Percentiles rank a stretch among this genome's conserved stretches.
These are phyloP conservation scores for Potamilus streckersoni DNA, from an alignment of 1,140 invertebrate species.

Conservation along the genomic window DNA sequence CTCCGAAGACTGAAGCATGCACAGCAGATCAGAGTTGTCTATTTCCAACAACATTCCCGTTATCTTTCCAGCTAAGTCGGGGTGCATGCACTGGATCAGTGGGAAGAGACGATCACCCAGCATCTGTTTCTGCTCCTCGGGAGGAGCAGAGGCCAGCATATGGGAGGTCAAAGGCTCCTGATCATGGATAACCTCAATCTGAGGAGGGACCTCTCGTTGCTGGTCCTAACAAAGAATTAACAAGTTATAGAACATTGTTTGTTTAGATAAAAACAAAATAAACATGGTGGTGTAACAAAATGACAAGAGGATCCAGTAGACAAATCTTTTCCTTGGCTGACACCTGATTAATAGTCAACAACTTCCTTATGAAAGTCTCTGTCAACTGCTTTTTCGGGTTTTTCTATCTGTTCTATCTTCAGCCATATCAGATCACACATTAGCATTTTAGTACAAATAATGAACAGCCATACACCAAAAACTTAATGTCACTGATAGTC, in stretches of 20 bases:
- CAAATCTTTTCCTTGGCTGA: no score
- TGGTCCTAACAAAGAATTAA: no score
- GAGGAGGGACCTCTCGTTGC: background rate
- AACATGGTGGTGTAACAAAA: background rate
- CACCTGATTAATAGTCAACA: no score
- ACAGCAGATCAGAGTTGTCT: constrained; percentile 97
- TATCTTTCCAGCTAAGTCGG: constrained; percentile 95
- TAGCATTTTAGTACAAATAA: no score
- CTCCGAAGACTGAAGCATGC: constrained; percentile 98
- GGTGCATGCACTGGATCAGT: constrained; percentile 93
- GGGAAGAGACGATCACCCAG: constrained; percentile 98
- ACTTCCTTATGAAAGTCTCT: no score
- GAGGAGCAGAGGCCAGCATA: constrained; percentile 92
- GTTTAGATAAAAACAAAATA: background rate
- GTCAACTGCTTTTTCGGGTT: no score
- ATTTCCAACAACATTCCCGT: constrained; percentile 99
- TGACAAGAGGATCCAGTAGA: background rate
- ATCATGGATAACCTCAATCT: constrained; percentile 80
- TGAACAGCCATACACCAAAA: no score
- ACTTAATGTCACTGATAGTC: no score
- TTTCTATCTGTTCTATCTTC: no score
- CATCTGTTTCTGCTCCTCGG: constrained; percentile 99
- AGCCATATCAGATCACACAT: no score
- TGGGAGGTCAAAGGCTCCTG: constrained; percentile 95
- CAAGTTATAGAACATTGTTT: background rate